Percentiles rank a stretch among this genome's conserved stretches.
Evolutionary conservation across 2,113 vertebrate genomes (phyloP).

Genomic region (Meles meles): DNA sequence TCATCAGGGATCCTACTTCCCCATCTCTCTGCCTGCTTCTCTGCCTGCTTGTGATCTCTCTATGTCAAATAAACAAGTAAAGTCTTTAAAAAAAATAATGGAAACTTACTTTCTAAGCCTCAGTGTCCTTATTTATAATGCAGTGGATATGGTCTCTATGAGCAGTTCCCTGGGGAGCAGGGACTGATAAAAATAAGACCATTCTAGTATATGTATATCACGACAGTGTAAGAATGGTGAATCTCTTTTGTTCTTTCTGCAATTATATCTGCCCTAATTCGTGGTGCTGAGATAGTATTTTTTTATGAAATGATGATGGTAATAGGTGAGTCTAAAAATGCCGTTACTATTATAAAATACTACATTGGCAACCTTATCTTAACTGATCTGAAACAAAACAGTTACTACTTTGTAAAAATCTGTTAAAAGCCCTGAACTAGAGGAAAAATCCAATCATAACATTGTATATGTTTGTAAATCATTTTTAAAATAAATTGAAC

Average conservation of each 20-base stretch:
- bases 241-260: not conserved
- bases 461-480: not conserved
- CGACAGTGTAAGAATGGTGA: not conserved
- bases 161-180: not conserved
- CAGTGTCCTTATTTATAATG: not conserved
- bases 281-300: not conserved
- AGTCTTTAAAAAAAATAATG: not conserved
- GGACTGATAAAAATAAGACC: not conserved
- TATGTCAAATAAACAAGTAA: too few relatives aligned
- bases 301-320: not conserved
- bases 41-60: too few relatives aligned
- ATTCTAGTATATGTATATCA: not conserved
- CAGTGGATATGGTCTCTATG: not conserved
- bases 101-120: not conserved
- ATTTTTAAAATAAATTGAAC: not conserved
- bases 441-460: not conserved
- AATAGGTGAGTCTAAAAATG: not conserved
- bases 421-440: not conserved
- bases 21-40: too few relatives aligned
- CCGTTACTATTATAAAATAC: not conserved
- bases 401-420: not conserved
- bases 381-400: slow-evolving; percentile 7
- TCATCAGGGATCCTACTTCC: too few relatives aligned
- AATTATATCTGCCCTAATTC: not conserved
- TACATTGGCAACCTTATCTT: not conserved